A percentile compares a stretch with the other conserved stretches of the same genome.
These are phyloP conservation scores for Nannoperca australis DNA, from an alignment of 2,797 vertebrate species.

Conservation along the genomic window DNA sequence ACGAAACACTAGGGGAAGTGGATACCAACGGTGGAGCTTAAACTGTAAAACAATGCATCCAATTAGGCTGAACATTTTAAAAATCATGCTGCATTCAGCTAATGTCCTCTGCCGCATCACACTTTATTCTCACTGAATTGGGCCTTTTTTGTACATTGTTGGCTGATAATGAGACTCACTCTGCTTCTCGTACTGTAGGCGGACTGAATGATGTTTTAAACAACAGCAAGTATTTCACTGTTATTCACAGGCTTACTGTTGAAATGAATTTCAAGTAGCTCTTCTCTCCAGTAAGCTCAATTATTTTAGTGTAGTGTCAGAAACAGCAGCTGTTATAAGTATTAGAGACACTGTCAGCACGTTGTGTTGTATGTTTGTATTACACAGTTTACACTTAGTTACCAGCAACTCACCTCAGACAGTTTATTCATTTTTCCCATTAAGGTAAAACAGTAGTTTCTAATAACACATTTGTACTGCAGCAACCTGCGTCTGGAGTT, in stretches of 20 bases:
- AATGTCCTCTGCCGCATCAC: neutral
- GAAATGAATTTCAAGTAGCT: neutral
- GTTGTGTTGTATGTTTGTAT: too few species aligned
- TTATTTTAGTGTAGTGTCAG: neutral
- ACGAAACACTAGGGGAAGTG: neutral
- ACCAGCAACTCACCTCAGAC: neutral
- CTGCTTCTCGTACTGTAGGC: neutral
- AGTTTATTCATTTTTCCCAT: neutral
- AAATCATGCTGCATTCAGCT: neutral
- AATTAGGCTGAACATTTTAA: neutral
- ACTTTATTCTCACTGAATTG: neutral
- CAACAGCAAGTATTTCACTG: neutral
- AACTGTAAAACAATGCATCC: neutral
- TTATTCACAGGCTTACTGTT: neutral
- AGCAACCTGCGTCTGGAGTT: neutral
- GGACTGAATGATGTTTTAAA: constrained; percentile 19
- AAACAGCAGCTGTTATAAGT: neutral
- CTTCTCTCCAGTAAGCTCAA: neutral
- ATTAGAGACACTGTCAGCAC: neutral
- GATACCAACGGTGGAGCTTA: neutral
- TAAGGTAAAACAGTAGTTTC: neutral
- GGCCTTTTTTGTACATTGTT: neutral
- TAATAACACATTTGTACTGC: neutral
- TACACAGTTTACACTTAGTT: neutral
- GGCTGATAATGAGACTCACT: neutral